Percentiles rank a stretch among this genome's conserved stretches.
Evolutionary conservation across 92 coral and sea anemone genomes (phyloP).

Genomic region (Parazoanthus swiftii): DNA sequence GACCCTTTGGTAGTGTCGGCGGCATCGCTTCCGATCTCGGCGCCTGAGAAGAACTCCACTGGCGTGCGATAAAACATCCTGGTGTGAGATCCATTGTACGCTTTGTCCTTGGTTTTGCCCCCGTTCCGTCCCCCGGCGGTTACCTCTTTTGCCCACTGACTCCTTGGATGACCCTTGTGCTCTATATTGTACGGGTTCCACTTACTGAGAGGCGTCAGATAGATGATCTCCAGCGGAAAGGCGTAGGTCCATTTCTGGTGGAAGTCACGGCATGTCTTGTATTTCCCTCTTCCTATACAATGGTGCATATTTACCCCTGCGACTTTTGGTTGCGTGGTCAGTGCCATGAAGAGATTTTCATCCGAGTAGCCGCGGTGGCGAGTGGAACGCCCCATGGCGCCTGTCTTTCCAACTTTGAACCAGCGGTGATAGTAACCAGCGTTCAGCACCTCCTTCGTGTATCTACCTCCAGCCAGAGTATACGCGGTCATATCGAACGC

Average conservation of each 20-base stretch:
- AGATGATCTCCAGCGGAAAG: constrained; percentile 49
- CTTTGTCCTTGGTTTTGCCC: constrained; percentile 24
- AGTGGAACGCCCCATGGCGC: constrained; percentile 86
- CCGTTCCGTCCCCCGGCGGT: constrained; percentile 43
- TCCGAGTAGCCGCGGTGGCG: constrained; percentile 90
- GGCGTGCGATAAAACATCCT: constrained; percentile 47
- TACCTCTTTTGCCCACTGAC: constrained; percentile 16
- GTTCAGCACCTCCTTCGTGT: constrained; percentile 52
- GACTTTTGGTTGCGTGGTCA: constrained; percentile 87
- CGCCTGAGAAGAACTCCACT: constrained; percentile 43
- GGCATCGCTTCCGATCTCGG: constrained; percentile 42
- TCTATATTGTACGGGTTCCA: constrained; percentile 50
- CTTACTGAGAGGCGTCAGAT: constrained; percentile 43
- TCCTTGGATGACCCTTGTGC: constrained; percentile 14
- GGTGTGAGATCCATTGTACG: constrained; percentile 39
- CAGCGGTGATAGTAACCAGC: constrained; percentile 87
- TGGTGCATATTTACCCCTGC: constrained; percentile 69
- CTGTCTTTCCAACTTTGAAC: constrained; percentile 73
- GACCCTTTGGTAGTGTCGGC: constrained; percentile 41
- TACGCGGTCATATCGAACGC: constrained; percentile 73
- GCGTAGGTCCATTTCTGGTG: constrained; percentile 46
- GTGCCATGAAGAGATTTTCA: constrained; percentile 84
- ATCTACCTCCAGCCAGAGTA: constrained; percentile 42
- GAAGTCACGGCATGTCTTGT: constrained; percentile 28
- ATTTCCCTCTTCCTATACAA: constrained; percentile 43